Evolutionary conservation across 2,113 vertebrate genomes (phyloP), one percentile per base, ranked within the genome.

Genomic region (Proterorhinus semilunaris): DNA sequence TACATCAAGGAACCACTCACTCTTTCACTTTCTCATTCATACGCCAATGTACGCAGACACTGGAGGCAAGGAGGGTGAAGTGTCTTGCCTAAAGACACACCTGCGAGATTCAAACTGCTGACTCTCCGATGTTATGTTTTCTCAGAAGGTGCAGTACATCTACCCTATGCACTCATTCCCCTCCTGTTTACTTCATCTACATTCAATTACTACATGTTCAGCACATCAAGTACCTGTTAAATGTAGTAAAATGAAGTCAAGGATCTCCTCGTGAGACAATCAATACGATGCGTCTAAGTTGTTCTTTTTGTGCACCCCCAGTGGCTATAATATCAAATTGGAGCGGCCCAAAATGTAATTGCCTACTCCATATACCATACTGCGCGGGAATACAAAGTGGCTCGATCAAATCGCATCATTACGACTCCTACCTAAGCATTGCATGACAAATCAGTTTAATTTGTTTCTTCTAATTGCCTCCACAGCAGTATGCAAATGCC

Each of bases 401-500:
- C 13, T 46, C 6, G 68, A 75, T 79, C 71, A 49, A 77, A 81
- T 79, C 55, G 68, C 15, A 63, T 6, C 79, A 75, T 74, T 68
- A 48, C 16, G 64, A 76, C 69, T 11, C 1, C 44, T 52, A 47
- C 21, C 67, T 62, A 68, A 69, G 73, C 59, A 76, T 79, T 67
- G 48, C 36, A 44, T 82, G 79, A 87, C 66, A 67, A 78, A 82
- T 76, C 75, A 58, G 21, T 72, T 83, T 58, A 77, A 79, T 84
- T 82, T 45, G 10, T 27, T 71, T 16, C 58, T 79, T 76, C 79
- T 81, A 79, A 85, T 83, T 78, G 62, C 48, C 66, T 11, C 4
- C 48, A 71, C 58, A 72, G 68, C 50, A 73, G 77, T 77, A 80
- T 77, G 72, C 17, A 59, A 75, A 79, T 75, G 27, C 54, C n/a